Evolutionary conservation across 1,140 invertebrate genomes (phyloP).

Genomic region (Gonioctena quinquepunctata): DNA sequence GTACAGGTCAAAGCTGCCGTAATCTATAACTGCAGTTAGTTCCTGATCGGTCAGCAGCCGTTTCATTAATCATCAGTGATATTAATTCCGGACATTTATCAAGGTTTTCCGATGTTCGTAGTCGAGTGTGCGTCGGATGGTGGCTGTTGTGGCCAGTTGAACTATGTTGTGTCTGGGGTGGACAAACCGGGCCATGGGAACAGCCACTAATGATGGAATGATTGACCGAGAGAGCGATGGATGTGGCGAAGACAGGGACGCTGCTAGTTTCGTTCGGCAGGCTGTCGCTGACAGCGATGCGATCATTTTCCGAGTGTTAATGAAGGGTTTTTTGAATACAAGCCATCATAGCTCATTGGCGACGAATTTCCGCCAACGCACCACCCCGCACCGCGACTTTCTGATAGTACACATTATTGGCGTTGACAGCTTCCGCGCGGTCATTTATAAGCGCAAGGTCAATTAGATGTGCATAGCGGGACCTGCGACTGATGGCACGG

Average conservation of each 20-base stretch:
- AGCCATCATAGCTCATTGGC: slow-evolving; percentile 43
- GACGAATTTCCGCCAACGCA: slow-evolving; percentile 20
- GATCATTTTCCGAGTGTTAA: slow-evolving; percentile 52
- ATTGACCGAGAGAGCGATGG: slow-evolving; percentile 36
- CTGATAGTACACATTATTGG: slow-evolving; percentile 51
- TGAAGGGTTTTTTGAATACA: slow-evolving; percentile 51
- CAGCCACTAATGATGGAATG: slow-evolving; percentile 41
- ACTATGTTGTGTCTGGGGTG: slow-evolving; percentile 16
- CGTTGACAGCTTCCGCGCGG: slow-evolving; percentile 47
- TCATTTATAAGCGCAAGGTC: slow-evolving; percentile 52
- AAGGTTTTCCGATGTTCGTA: slow-evolving; percentile 42
- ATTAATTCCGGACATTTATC: slow-evolving; percentile 51
- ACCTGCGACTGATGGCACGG: slow-evolving; percentile 7
- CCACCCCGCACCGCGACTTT: slow-evolving; percentile 33
- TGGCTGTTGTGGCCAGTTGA: slow-evolving; percentile 10
- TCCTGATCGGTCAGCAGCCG: slow-evolving; percentile 39
- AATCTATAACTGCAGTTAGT: slow-evolving; percentile 46
- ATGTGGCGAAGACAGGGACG: background rate
- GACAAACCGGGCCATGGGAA: slow-evolving; percentile 5
- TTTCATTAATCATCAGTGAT: slow-evolving; percentile 50
- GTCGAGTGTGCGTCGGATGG: background rate
- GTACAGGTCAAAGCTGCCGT: slow-evolving; percentile 16
- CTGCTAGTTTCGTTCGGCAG: slow-evolving; percentile 21
- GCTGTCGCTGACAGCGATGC: slow-evolving; percentile 47
- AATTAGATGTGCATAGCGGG: slow-evolving; percentile 42